These are phyloP conservation scores for Eumeta japonica DNA, from an alignment of 1,140 invertebrate species.

Conservation along the genomic window DNA sequence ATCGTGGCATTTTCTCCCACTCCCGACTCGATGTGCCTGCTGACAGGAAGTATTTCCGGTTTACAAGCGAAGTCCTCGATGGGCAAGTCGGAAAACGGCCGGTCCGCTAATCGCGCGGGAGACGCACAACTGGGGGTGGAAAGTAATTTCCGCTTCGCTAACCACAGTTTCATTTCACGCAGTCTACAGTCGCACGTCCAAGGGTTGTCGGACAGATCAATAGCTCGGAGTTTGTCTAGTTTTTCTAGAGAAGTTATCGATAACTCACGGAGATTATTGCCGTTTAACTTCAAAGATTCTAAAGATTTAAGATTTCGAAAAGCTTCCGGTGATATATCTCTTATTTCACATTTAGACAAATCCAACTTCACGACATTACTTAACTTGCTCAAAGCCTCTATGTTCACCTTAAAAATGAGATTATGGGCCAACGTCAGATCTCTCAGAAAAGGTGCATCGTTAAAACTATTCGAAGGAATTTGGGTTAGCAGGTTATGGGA, in stretches of 20 bases:
- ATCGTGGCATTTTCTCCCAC: conserved; percentile 84
- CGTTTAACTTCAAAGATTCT: conserved; percentile 79
- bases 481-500: conserved; percentile 77
- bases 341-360: conserved; percentile 77
- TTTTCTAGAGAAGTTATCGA: conserved; percentile 71
- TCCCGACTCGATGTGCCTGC: conserved; percentile 72
- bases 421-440: conserved; percentile 79
- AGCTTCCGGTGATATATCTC: conserved; percentile 72
- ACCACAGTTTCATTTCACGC: conserved; percentile 79
- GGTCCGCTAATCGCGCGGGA: conserved; percentile 66
- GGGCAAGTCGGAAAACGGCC: conserved; percentile 71
- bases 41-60: conserved; percentile 76
- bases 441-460: conserved; percentile 74
- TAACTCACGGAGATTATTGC: conserved; percentile 75
- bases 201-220: conserved; percentile 87
- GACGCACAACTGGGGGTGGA: conserved; percentile 74
- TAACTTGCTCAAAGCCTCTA: conserved; percentile 72
- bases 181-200: conserved; percentile 89
- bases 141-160: conserved; percentile 79
- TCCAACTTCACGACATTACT: conserved; percentile 80
- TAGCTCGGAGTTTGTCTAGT: conserved; percentile 71
- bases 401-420: conserved; percentile 75
- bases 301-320: conserved; percentile 76
- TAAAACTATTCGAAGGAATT: conserved; percentile 76
- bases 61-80: conserved; percentile 86